These are phyloP conservation scores for Macroglossus sobrinus DNA, from an alignment of 2,113 vertebrate species.

Conservation along the genomic window DNA sequence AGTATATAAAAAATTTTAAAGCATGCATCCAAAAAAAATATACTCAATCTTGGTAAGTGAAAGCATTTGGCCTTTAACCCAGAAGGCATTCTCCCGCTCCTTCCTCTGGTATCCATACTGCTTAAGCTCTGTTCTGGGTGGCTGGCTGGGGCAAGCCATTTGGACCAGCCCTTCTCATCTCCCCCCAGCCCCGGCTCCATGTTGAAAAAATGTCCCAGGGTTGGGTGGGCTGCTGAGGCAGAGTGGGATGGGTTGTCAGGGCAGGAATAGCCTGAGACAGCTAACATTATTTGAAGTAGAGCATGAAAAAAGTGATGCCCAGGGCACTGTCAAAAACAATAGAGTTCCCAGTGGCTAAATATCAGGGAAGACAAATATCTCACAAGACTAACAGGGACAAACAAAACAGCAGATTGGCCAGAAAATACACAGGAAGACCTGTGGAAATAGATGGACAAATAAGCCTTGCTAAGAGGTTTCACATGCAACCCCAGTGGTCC, in stretches of 20 bases:
- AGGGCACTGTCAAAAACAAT: not conserved
- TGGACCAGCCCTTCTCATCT: no score
- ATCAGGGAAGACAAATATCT: not conserved
- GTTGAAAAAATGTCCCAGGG: not conserved
- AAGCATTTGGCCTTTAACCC: not conserved
- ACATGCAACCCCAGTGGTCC: not conserved
- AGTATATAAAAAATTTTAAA: not conserved
- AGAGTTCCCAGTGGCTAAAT: not conserved
- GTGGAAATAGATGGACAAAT: not conserved
- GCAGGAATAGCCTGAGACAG: not conserved
- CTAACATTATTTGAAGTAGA: not conserved
- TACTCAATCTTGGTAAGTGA: not conserved
- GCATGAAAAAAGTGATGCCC: not conserved
- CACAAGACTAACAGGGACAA: not conserved
- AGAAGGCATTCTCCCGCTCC: not conserved
- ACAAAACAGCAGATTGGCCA: not conserved
- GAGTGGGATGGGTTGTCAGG: not conserved
- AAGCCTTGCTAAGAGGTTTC: not conserved
- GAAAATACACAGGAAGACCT: not conserved
- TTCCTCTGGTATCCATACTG: not conserved
- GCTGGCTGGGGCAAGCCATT: no score
- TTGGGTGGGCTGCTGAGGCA: not conserved
- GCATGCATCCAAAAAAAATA: not conserved
- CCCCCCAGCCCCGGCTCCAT: not conserved
- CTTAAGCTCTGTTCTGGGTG: not conserved